These are phyloP conservation scores for Xyrichtys novacula DNA, from an alignment of 2,797 vertebrate genomes.

Conservation along the genomic window DNA sequence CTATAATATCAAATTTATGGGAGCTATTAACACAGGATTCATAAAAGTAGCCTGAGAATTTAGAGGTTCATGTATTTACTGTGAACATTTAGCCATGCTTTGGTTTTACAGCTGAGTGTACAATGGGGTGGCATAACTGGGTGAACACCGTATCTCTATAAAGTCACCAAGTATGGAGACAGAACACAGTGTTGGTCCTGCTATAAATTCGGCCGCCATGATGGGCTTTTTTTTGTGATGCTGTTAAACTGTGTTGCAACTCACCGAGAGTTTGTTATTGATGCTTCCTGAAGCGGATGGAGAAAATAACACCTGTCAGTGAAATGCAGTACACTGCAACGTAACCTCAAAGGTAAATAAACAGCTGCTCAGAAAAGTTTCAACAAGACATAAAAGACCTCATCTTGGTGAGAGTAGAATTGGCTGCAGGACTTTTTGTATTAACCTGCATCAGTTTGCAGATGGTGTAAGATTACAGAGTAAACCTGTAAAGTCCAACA, in stretches of 20 bases:
- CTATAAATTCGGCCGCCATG: neutral
- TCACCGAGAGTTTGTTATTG: neutral
- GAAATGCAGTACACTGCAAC: neutral
- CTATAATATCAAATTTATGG: slow-evolving; percentile 7
- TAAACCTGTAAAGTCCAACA: neutral
- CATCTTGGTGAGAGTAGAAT: neutral
- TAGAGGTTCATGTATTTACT: neutral
- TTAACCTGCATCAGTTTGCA: neutral
- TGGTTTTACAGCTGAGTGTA: neutral
- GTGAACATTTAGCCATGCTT: neutral
- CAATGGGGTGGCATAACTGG: neutral
- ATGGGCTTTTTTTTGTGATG: neutral
- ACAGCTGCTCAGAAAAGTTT: no score
- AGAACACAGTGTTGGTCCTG: neutral
- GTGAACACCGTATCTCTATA: neutral
- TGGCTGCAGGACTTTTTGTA: neutral
- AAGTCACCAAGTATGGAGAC: neutral
- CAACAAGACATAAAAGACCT: no score
- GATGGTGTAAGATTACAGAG: neutral
- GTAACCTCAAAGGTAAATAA: no score
- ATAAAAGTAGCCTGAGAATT: slow-evolving; percentile 3
- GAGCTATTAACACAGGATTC: slow-evolving; percentile 1
- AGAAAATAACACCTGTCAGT: neutral
- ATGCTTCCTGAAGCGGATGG: neutral
- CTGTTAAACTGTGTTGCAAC: neutral